Evolutionary conservation across 2,797 vertebrate species (phyloP), one percentile per base, ranked within the genome.

Genomic region (Columba guinea): DNA sequence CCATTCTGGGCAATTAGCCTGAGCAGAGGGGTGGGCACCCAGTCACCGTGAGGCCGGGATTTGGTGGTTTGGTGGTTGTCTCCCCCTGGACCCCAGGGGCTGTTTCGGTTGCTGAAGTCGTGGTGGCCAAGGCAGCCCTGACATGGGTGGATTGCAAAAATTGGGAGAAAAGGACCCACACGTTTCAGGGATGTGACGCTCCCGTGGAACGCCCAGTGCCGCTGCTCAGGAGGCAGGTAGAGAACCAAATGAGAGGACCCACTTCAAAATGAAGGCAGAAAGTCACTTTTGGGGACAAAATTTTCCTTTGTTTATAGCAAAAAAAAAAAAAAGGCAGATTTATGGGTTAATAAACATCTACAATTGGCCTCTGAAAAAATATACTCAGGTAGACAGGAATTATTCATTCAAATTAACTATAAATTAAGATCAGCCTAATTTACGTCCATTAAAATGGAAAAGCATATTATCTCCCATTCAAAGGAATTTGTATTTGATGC

Each of bases 361-460:
- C 84, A 92, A 95, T 62, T 92, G 95, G 93, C 88, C 55, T 68
- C 96, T 96, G 96, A 97, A 98, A 97, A 98, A 97, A 95, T 89
- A 97, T 90, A 97, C 97, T 96, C 98, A 98, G 98, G 98, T 98
- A 98, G 98, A 95, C 88, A 91, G 97, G 94, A 98, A 98, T 98
- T 98, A 98, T 91, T 98, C 98, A 98, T 97, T 98, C 97, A 97
- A 97, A 98, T 98, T 97, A 98, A 97, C 97, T 81, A 98, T 98
- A 98, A 98, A 98, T 98, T 98, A 98, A 98, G 97, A 98, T 97
- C 98, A 97, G 97, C 94, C 98, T 98, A 98, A 98, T 98, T 98
- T 98, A 96, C 56, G 93, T 89, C 98, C 97, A 98, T 98, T 98
- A 98, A 98, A 98, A 98, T 98, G 98, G 98, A 97, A 98, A 98